Base-by-base conservation (phyloP, 2,888 invertebrate species). In the Nowickia ferox region DNA sequence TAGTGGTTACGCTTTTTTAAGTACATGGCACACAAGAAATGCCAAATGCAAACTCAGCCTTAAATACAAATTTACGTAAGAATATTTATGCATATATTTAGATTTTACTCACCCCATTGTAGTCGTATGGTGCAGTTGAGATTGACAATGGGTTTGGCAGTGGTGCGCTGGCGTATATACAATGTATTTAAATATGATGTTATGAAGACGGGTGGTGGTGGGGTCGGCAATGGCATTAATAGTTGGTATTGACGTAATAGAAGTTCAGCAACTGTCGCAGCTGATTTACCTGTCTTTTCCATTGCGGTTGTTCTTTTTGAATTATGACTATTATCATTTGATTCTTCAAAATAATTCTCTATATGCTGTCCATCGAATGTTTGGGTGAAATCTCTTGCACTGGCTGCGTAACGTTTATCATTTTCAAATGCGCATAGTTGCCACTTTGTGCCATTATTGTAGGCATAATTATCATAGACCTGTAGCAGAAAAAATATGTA, bases 381-480 rank as follows among this genome's bases (percentile, higher is more conserved):
- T 59, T 81, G 75, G 78, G 66, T 78, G 6, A 71, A 75, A 42
- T 82, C 77, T 13, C 59, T 44, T 53, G 76, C 40, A 71, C 46
- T 86, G 78, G 57, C 80, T 30, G 83, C 76, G 40, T 85, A 87
- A 44, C 87, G 72, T 75, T 87, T 84, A 72, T 87, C 82, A 84
- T 90, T 89, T 51, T 91, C 88, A 84, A 91, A 63, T 92, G 92
- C 89, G 89, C 96, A 96, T 44, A 96, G 93, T 44, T 94, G 94
- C 96, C 96, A 96, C 74, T 94, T 93, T 0, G 96, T 96, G 48
- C 96, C 96, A 91, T 96, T 96, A 88, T 93, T 93, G 89, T 96
- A 96, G 0, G 95, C 95, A 92, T 96, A 96, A 91, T 95, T 95
- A 91, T 96, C 96, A 88, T 93, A 94, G 19, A 95, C 94, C 95